Evolutionary conservation across 2,113 vertebrate species (phyloP), one percentile per base, ranked within the genome.

Genomic region (Antechinus flavipes): DNA sequence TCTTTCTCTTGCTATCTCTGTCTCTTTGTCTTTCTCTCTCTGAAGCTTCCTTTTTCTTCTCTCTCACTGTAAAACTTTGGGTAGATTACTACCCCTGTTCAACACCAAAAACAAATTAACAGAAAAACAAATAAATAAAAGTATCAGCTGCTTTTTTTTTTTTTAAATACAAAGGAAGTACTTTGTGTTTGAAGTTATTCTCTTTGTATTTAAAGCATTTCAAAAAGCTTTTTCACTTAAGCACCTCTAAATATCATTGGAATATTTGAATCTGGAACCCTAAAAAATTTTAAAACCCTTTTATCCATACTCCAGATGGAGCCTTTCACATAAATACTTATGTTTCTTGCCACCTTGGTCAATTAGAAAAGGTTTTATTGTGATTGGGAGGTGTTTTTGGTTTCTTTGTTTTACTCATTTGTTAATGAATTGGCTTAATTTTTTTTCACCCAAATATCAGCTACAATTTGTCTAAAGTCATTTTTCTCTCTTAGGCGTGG

Each of bases 191-290:
- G 95, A 97, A 98, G 97, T 97, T 96, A 95, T 97, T 97, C 95
- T 95, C 96, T 97, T 93, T 96, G 96, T n/a, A 30, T 97, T 98
- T 98, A 98, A 98, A 98, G 98, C 97, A 89, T 98, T 94, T 98
- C 97, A 98, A 98, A 96, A 97, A 97, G 95, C 96, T 97, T 98
- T 98, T 98, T 96, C 98, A 95, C 97, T 97, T 97, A 98, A 98
- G 98, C 98, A 97, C 96, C 97, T 98, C 96, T 89, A 97, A 97
- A 96, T 96, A 50, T 95, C 97, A 98, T 95, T 97, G 98, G 96
- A 98, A 97, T 97, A 97, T 98, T 98, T 98, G 98, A 98, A 98
- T 98, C 98, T 98, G 98, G 98, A 76, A 93, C 96, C 97, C 97
- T 98, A 97, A 98, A 97, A 97, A 42, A 30, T 58, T 96, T 93